These are phyloP conservation scores for Agapostemon virescens DNA, from an alignment of 2,888 invertebrate genomes.

Conservation along the genomic window DNA sequence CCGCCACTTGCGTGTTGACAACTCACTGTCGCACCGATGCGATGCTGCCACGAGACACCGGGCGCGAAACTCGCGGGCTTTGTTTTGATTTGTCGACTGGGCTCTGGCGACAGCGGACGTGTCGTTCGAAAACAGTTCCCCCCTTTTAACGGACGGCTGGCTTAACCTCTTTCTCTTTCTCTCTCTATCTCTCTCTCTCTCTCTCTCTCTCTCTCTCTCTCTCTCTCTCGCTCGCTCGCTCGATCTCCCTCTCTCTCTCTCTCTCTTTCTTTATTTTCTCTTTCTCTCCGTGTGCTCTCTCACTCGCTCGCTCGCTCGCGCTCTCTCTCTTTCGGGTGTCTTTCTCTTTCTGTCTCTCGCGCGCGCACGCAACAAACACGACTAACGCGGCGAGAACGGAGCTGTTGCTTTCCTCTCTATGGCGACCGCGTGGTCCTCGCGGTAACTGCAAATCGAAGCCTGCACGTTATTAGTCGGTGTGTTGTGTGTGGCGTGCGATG, in stretches of 20 bases:
- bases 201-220: background rate
- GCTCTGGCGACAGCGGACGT: slow-evolving; percentile 16
- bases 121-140: slow-evolving; percentile 11
- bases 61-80: slow-evolving; percentile 35
- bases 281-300: background rate
- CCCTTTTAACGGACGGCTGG: background rate
- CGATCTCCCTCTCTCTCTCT: background rate
- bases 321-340: background rate
- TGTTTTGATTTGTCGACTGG: slow-evolving; percentile 18
- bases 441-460: slow-evolving; percentile 68
- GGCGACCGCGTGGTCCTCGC: slow-evolving; percentile 73
- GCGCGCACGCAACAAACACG: slow-evolving; percentile 36
- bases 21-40: slow-evolving; percentile 20
- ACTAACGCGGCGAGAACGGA: slow-evolving; percentile 19
- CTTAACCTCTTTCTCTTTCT: background rate
- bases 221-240: background rate
- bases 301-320: background rate
- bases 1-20: slow-evolving; percentile 4
- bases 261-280: background rate
- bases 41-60: slow-evolving; percentile 24
- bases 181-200: background rate
- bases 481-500: slow-evolving; percentile 80
- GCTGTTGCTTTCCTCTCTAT: slow-evolving; percentile 49
- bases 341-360: background rate
- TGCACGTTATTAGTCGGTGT: slow-evolving; percentile 69